Conservation (phyloP, 2,888 invertebrate species). For the Allygus modestus region DNA sequence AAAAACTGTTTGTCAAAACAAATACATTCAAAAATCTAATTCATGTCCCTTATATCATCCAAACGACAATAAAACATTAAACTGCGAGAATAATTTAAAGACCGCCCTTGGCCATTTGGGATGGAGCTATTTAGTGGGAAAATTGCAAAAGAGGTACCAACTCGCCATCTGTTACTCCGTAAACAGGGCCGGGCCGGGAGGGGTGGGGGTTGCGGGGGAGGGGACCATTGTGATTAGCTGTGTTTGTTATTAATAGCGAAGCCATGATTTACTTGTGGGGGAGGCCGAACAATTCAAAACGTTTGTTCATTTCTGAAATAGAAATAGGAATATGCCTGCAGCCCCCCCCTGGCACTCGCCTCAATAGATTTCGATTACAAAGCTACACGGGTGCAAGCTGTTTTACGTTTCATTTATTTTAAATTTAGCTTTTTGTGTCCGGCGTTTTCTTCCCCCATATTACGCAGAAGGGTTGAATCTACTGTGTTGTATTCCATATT, state of each 20-base stretch:
- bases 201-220: not conserved
- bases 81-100: conserved; percentile 12
- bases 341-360: not conserved
- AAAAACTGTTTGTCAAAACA: not conserved
- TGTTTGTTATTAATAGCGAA: conserved; percentile 49
- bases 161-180: conserved; percentile 32
- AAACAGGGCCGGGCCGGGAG: not conserved
- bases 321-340: not conserved
- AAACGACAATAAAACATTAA: conserved; percentile 12
- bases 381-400: not conserved
- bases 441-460: not conserved
- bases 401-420: conserved; percentile 25
- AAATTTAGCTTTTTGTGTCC: not conserved
- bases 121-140: conserved; percentile 19
- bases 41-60: not conserved
- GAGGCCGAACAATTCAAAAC: conserved; percentile 30
- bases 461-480: not conserved
- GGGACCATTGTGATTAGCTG: conserved; percentile 28
- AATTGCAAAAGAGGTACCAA: conserved; percentile 20
- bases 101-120: conserved; percentile 13
- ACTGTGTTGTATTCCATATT: too few relatives aligned
- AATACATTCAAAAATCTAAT: conserved; percentile 10
- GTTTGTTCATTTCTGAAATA: conserved; percentile 42
- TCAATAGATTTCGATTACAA: conserved; percentile 28
- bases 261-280: conserved; percentile 46